Evolutionary conservation across 2,113 vertebrate genomes (phyloP).

Genomic region (Solea senegalensis): DNA sequence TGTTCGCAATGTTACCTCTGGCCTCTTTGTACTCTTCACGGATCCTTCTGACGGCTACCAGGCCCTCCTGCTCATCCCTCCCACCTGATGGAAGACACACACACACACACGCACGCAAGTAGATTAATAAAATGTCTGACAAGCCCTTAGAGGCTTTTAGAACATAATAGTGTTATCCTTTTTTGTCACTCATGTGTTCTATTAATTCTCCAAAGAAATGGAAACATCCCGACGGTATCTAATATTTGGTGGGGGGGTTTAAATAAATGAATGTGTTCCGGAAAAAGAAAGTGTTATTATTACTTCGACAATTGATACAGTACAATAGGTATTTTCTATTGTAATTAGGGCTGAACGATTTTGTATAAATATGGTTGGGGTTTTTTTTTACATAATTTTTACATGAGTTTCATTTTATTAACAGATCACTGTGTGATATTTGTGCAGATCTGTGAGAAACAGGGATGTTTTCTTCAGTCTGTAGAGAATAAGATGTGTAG

Average conservation of each 20-base stretch:
- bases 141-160: constrained; percentile 32
- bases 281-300: too few species aligned
- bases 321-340: background rate
- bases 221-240: too few species aligned
- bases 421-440: too few species aligned
- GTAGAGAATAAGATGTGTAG: too few species aligned
- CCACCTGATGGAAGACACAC: constrained; percentile 75
- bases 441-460: too few species aligned
- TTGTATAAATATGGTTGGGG: too few species aligned
- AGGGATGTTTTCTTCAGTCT: too few species aligned
- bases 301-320: background rate
- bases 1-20: constrained; percentile 79
- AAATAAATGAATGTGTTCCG: background rate
- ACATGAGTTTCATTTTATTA: too few species aligned
- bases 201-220: constrained; percentile 1
- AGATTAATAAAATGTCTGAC: constrained; percentile 39
- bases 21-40: constrained; percentile 80
- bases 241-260: background rate
- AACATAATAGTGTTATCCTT: constrained; percentile 22
- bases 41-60: constrained; percentile 78
- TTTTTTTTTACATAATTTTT: too few species aligned
- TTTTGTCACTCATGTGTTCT: constrained; percentile 13
- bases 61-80: constrained; percentile 79
- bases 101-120: constrained; percentile 27
- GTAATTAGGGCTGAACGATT: background rate